Evolutionary conservation across 1,140 invertebrate genomes (phyloP).

Genomic region (Mactra quadrangularis): DNA sequence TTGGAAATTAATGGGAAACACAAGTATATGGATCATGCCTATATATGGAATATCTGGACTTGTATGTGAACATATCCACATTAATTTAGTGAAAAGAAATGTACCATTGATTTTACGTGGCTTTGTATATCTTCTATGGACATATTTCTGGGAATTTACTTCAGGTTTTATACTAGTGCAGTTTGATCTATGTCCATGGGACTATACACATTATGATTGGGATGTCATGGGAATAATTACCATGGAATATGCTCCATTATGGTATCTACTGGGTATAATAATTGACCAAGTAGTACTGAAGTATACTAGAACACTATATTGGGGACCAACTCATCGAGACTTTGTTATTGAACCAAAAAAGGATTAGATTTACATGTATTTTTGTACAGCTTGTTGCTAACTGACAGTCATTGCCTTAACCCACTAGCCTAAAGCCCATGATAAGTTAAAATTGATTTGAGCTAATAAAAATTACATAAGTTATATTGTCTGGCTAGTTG

Average conservation of each 20-base stretch:
- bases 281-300: conserved; percentile 82
- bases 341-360: no score
- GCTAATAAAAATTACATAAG: no score
- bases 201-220: conserved; percentile 84
- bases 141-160: conserved; percentile 85
- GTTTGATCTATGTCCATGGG: conserved; percentile 86
- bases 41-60: conserved; percentile 84
- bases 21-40: conserved; percentile 85
- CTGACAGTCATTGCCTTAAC: no score
- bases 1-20: conserved; percentile 84
- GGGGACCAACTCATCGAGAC: conserved; percentile 74
- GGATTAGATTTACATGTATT: not conserved
- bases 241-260: conserved; percentile 85
- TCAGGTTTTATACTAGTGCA: conserved; percentile 84
- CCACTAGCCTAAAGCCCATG: no score
- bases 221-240: conserved; percentile 85
- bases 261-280: conserved; percentile 83
- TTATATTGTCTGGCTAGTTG: no score
- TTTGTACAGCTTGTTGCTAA: not conserved
- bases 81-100: conserved; percentile 71
- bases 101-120: conserved; percentile 82
- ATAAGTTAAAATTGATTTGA: no score
- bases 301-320: conserved; percentile 80
- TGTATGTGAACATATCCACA: conserved; percentile 83
- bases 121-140: conserved; percentile 84